Evolutionary conservation across 2,113 vertebrate species (phyloP).

Genomic region (Mesoclemmys tuberculata): DNA sequence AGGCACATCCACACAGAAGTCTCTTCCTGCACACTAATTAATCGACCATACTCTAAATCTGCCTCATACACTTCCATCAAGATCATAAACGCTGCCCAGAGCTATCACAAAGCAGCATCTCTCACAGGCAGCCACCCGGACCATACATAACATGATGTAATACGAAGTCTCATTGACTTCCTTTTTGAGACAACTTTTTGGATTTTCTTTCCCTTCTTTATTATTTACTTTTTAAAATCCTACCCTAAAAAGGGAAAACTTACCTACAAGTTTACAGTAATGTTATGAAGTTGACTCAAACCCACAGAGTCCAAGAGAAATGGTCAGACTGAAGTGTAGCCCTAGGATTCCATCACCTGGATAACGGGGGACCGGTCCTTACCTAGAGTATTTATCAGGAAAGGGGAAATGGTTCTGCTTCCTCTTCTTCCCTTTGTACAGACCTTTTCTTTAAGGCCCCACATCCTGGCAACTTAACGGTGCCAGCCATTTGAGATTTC

Average conservation of each 20-base stretch:
- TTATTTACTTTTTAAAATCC: background rate
- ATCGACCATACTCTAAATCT: background rate
- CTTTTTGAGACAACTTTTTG: background rate
- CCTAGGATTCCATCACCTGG: background rate
- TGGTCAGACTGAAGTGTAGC: fast-evolving
- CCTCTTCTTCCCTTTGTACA: background rate
- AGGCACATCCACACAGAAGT: background rate
- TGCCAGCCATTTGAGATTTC: background rate
- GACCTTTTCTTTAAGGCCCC: background rate
- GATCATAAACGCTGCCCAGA: background rate
- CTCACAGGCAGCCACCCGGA: background rate
- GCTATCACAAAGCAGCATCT: background rate
- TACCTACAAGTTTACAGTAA: background rate
- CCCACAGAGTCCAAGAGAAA: background rate
- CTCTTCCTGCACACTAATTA: background rate
- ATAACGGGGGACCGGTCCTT: background rate
- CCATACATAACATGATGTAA: background rate
- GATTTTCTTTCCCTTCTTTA: no score
- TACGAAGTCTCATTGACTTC: background rate
- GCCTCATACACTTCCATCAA: background rate
- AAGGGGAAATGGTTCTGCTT: background rate
- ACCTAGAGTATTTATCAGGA: background rate
- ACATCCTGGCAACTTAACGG: background rate
- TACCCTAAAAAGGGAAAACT: background rate
- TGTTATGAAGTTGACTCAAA: fast-evolving